phyloP scores from a whole-genome alignment of 2,113 vertebrate species.

The rat (Rattus norvegicus) region GRCr8 NC_086020.1:177281501-177282000 shows the following conservation, averaged over 20 bases:
- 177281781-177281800: background rate
- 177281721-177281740: background rate
- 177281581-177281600: no score
- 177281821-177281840: accelerated
- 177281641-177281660: background rate
- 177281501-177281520: no score
- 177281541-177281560: no score
- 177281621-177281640: background rate
- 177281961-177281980: background rate
- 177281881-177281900: background rate
- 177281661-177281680: background rate
- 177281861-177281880: background rate
- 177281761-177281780: background rate
- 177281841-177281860: background rate
- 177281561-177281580: no score
- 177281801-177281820: background rate
- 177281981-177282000: background rate
- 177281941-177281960: background rate
- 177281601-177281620: background rate
- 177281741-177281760: background rate
- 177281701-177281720: background rate
- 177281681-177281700: background rate
- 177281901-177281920: background rate
- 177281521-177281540: no score
- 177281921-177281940: background rate